A percentile compares a stretch with the other conserved stretches of the same genome.
Evolutionary conservation across 2,888 invertebrate species (phyloP).

Genomic region (Xestoiulus laeticollis): DNA sequence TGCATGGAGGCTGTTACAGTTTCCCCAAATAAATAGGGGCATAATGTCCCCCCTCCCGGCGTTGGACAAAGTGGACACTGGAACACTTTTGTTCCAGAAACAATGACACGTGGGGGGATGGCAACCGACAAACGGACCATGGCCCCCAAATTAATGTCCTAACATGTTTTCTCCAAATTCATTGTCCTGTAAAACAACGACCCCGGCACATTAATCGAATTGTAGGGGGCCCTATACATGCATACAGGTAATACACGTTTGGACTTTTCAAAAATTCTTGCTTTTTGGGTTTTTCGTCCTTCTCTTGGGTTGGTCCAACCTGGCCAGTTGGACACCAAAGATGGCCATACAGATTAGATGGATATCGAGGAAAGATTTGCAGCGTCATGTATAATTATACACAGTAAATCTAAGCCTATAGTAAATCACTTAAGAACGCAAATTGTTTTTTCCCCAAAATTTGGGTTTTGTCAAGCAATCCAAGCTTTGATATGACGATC

Average conservation of each 20-base stretch:
- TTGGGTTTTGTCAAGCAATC: neutral
- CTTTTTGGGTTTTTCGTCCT: neutral
- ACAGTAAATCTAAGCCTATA: too few relatives aligned
- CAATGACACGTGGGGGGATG: neutral
- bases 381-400: too few relatives aligned
- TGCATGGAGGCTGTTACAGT: neutral
- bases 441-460: neutral
- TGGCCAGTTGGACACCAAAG: neutral
- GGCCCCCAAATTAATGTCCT: slow-evolving; percentile 1
- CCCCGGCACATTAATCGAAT: neutral
- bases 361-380: neutral
- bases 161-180: slow-evolving; percentile 13
- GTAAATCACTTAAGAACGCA: too few relatives aligned
- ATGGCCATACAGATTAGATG: neutral
- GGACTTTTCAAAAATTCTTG: neutral
- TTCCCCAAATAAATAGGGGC: neutral
- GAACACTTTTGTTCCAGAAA: neutral
- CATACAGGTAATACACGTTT: neutral
- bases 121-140: neutral
- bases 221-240: neutral
- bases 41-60: neutral
- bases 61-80: neutral
- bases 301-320: neutral
- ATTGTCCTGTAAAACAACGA: neutral
- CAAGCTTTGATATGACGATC: too few relatives aligned